Percentiles rank a stretch among this genome's conserved stretches.
phyloP scores from a whole-genome alignment of 2,888 invertebrate genomes.

The Drosophila pegasa region DNA sequence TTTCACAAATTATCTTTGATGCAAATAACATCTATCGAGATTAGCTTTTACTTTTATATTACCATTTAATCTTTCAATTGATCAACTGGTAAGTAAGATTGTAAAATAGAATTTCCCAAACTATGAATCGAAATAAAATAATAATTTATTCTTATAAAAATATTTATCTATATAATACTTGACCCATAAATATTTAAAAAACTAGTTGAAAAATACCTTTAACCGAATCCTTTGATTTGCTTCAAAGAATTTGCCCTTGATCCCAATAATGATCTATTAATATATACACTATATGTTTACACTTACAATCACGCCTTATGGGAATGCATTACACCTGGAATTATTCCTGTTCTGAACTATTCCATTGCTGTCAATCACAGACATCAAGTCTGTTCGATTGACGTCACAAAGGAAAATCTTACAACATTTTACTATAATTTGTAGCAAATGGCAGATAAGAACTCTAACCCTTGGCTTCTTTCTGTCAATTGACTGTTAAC shows the following conservation, averaged over 20 bases:
- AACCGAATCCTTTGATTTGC: too few relatives aligned
- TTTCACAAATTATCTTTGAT: neutral
- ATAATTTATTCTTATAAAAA: too few relatives aligned
- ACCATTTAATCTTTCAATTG: too few relatives aligned
- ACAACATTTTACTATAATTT: slow-evolving; percentile 42
- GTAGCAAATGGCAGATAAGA: slow-evolving; percentile 35
- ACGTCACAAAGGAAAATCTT: slow-evolving; percentile 37
- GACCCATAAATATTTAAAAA: too few relatives aligned
- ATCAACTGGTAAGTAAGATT: too few relatives aligned
- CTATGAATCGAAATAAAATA: too few relatives aligned
- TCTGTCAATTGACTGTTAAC: slow-evolving; percentile 10
- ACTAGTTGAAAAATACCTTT: too few relatives aligned
- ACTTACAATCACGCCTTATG: slow-evolving; percentile 23
- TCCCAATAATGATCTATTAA: neutral
- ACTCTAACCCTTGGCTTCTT: slow-evolving; percentile 13
- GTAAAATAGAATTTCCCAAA: too few relatives aligned
- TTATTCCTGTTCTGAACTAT: slow-evolving; percentile 10
- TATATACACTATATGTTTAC: neutral
- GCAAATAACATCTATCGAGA: neutral
- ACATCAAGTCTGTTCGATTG: slow-evolving; percentile 38
- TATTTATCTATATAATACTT: too few relatives aligned
- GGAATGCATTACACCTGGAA: slow-evolving; percentile 35
- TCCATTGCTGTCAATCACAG: slow-evolving; percentile 33
- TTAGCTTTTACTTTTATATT: neutral
- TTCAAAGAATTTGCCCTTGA: too few relatives aligned